Base-by-base conservation (phyloP, 2,113 vertebrate genomes). In the Conger conger region DNA sequence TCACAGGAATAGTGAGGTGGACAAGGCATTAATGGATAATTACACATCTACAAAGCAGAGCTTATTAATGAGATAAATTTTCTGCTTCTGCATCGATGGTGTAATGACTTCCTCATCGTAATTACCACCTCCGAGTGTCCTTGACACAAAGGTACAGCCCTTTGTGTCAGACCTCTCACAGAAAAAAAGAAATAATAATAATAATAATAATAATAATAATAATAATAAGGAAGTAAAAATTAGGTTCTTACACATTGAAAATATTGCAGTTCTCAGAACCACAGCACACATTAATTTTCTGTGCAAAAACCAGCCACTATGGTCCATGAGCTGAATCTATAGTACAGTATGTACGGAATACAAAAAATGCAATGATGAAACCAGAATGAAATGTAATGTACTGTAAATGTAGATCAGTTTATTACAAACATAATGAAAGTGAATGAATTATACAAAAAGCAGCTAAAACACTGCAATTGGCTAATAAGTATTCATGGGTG, bases 21-120 rank as follows among this genome's bases (percentile, higher is more conserved):
- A 83, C 38, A 77, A n/a, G 37, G 76, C 86, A 36, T 35, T 42
- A 82, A 68, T 76, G 84, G 85, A 81, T 86, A 87, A 84, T n/a
- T 50, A 40, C 53, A 86, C 54, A 33, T 23, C 40, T 57, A 40
- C 45, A 20, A 50, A 80, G 20, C 80, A 33, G n/a, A 36, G 40
- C 50, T 82, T 77, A 82, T 85, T 57, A 86, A 78, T 76, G 50
- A 54, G 80, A 38, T 86, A 82, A 45, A 78, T 77, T 76, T 85
- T 73, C 53, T 37, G 83, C 79, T 82, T 85, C 42, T 53, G 79
- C 80, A 76, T 76, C 20, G 85, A 86, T 42, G 57, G 42, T 77
- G 23, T 85, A 82, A 86, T 82, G 85, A 82, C 80, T 82, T 82
- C 7, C 60, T 80, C 80, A 18, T 81, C 80, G 33, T 81, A 85